These are phyloP conservation scores for Neopipo cinnamomea DNA, from an alignment of 2,113 vertebrate species.

Conservation along the genomic window DNA sequence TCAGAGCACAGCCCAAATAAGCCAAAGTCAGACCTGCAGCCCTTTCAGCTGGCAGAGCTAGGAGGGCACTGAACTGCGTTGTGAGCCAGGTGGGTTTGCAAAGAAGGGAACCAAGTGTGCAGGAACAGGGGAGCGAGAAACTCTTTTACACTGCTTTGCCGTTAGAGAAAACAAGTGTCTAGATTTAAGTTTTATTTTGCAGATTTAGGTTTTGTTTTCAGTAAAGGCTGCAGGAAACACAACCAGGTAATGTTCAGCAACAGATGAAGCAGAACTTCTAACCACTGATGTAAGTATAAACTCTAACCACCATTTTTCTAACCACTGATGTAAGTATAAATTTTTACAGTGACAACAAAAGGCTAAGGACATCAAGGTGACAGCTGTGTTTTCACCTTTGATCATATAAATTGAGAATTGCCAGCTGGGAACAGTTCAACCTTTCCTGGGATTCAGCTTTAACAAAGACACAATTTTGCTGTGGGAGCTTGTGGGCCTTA, in stretches of 20 bases:
- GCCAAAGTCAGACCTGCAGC: neutral
- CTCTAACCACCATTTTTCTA: neutral
- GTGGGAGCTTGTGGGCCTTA: neutral
- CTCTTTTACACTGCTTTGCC: neutral
- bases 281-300: neutral
- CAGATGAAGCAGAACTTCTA: conserved; percentile 13
- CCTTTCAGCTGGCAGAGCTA: neutral
- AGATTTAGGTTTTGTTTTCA: neutral
- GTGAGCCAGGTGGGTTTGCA: neutral
- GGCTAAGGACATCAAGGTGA: neutral
- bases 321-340: neutral
- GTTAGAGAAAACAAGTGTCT: neutral
- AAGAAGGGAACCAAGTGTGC: neutral
- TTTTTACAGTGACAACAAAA: conserved; percentile 20
- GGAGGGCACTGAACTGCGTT: neutral
- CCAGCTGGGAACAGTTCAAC: neutral
- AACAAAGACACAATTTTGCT: conserved; percentile 13
- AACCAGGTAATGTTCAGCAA: neutral
- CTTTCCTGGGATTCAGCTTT: neutral
- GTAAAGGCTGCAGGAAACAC: neutral
- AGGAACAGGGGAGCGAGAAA: neutral
- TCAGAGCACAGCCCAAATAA: neutral
- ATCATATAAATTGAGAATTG: neutral
- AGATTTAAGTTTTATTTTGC: neutral
- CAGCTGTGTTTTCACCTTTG: conserved; percentile 35